Percentiles rank a stretch among this genome's conserved stretches.
These are phyloP conservation scores for Sinhomidia bicolor DNA, from an alignment of 2,888 invertebrate genomes.

Conservation along the genomic window DNA sequence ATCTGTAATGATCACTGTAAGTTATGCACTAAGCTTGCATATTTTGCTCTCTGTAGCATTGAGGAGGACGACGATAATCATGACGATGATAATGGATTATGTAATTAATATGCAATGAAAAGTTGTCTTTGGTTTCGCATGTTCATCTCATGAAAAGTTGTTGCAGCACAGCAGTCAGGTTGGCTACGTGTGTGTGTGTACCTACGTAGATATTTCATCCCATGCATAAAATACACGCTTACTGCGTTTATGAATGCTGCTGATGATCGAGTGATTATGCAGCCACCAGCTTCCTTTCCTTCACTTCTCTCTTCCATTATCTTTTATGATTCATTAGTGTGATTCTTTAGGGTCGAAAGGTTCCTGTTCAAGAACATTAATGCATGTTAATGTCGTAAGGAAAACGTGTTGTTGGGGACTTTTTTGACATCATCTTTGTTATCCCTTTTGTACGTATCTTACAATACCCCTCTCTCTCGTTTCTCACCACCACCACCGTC, in stretches of 20 bases:
- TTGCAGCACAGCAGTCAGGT: not conserved
- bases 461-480: not conserved
- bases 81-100: constrained; percentile 37
- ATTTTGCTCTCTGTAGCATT: not conserved
- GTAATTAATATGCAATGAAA: constrained; percentile 49
- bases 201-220: no score
- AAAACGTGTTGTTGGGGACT: constrained; percentile 41
- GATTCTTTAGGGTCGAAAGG: constrained; percentile 17
- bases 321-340: constrained; percentile 55
- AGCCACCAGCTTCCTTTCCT: not conserved
- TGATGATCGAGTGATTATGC: not conserved
- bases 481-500: no score
- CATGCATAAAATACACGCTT: no score
- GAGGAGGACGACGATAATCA: not conserved
- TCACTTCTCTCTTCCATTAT: not conserved
- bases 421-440: constrained; percentile 6
- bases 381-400: constrained; percentile 12
- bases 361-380: constrained; percentile 25
- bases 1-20: not conserved
- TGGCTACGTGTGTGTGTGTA: not conserved
- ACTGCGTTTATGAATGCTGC: not conserved
- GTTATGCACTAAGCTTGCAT: not conserved
- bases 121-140: constrained; percentile 42
- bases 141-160: not conserved
- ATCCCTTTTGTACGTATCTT: not conserved